Evolutionary conservation across 1,140 invertebrate species (phyloP).

Genomic region (Drosophila nasuta): DNA sequence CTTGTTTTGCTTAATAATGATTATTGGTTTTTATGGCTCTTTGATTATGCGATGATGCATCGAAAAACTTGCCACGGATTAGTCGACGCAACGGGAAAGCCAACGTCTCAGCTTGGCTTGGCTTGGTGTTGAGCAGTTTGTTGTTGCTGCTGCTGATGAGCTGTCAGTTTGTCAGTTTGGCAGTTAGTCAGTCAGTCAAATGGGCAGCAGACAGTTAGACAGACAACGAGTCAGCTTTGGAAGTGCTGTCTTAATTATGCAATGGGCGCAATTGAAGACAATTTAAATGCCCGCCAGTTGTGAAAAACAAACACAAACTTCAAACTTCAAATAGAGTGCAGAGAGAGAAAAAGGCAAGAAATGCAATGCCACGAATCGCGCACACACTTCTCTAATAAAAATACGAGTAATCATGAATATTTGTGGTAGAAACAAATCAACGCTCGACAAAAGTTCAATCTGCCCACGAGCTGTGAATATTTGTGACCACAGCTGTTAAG

Average conservation of each 20-base stretch:
- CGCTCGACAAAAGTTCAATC: background rate
- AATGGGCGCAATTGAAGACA: constrained; percentile 79
- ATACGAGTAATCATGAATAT: background rate
- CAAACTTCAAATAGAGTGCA: constrained; percentile 22
- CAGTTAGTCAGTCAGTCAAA: constrained; percentile 67
- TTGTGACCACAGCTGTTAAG: background rate
- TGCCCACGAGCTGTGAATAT: constrained; percentile 1
- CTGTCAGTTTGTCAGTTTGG: constrained; percentile 71
- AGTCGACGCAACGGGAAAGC: constrained; percentile 59
- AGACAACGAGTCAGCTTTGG: constrained; percentile 40
- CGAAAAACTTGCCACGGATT: constrained; percentile 64
- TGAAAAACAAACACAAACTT: constrained; percentile 76
- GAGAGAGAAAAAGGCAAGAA: constrained; percentile 34
- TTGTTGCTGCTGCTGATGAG: constrained; percentile 57
- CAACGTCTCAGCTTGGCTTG: constrained; percentile 3
- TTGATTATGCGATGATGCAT: constrained; percentile 83
- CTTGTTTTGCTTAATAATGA: constrained; percentile 83
- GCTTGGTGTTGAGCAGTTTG: constrained; percentile 71
- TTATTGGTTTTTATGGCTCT: constrained; percentile 83
- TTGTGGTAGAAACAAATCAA: background rate
- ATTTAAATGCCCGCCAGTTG: constrained; percentile 74
- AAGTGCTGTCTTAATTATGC: constrained; percentile 81
- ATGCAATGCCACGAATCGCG: constrained; percentile 23
- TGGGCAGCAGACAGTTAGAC: constrained; percentile 40
- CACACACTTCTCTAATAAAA: constrained; percentile 18